A percentile compares a stretch with the other conserved stretches of the same genome.
These are phyloP conservation scores for Clunio marinus DNA, from an alignment of 2,888 invertebrate genomes.

Conservation along the genomic window DNA sequence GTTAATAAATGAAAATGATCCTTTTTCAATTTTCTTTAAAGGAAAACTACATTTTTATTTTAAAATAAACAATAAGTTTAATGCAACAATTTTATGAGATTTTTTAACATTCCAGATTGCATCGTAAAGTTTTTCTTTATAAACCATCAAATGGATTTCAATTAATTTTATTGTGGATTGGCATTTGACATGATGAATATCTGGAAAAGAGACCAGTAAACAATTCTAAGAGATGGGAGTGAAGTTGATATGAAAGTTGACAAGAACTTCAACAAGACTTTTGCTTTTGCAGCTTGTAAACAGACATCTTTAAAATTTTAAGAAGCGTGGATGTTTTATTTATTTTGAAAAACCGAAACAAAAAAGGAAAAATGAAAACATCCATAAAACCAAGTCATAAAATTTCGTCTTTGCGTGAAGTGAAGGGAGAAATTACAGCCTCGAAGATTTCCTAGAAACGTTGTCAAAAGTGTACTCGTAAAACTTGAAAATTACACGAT, in stretches of 20 bases:
- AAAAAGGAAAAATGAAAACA: neutral
- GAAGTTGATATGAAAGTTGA: neutral
- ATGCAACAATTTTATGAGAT: no score
- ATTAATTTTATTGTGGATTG: no score
- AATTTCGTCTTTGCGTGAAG: neutral
- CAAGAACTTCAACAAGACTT: no score
- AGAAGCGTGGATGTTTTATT: neutral
- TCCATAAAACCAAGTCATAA: neutral
- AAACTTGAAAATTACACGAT: conserved; percentile 19
- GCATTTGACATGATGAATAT: no score
- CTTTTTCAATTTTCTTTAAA: neutral
- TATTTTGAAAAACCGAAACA: neutral
- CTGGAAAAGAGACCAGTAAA: no score
- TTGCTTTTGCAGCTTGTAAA: neutral
- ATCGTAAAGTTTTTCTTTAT: neutral
- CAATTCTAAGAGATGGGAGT: no score
- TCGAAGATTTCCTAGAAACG: conserved; percentile 24
- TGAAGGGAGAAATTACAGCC: conserved; percentile 1
- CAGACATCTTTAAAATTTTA: neutral
- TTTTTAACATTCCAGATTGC: no score
- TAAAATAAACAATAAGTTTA: neutral
- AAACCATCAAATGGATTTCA: neutral
- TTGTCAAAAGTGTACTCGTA: conserved; percentile 28
- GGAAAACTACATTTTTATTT: neutral
- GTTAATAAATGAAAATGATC: no score